A percentile compares a stretch with the other conserved stretches of the same genome.
phyloP scores from a whole-genome alignment of 2,888 invertebrate genomes.

The Leptopterna dolabrata region DNA sequence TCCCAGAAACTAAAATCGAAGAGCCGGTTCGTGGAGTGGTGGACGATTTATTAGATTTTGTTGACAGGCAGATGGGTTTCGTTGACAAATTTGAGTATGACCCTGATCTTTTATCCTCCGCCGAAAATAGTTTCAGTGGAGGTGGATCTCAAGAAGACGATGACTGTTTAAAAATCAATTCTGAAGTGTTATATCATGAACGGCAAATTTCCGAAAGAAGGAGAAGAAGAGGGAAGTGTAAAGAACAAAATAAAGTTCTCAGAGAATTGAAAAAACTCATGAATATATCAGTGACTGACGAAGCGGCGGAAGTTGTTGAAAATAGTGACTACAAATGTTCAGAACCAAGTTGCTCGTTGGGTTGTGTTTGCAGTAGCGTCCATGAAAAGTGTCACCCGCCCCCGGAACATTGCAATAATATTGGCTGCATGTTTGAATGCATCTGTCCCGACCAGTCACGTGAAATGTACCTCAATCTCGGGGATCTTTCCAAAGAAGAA shows the following conservation, averaged over 20 bases:
- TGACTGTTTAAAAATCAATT: background rate
- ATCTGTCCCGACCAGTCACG: background rate
- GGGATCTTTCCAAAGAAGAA: conserved; percentile 40
- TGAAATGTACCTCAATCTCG: background rate
- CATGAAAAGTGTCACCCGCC: background rate
- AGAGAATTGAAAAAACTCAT: conserved; percentile 29
- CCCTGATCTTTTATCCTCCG: background rate
- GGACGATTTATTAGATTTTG: background rate
- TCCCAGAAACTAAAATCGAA: background rate
- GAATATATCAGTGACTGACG: conserved; percentile 35
- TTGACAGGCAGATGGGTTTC: background rate
- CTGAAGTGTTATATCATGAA: background rate
- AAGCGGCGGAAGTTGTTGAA: background rate
- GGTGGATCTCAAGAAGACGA: background rate
- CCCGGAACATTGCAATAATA: conserved; percentile 21
- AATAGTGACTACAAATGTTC: background rate
- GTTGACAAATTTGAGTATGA: background rate
- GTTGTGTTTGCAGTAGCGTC: conserved; percentile 32
- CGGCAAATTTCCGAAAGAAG: background rate
- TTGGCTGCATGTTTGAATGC: conserved; percentile 40
- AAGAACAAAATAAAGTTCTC: conserved; percentile 12
- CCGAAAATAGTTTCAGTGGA: background rate
- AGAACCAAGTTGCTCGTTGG: conserved; percentile 12
- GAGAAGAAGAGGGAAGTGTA: background rate
- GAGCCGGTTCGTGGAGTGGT: conserved; percentile 8